These are phyloP conservation scores for Pampusana beccarii DNA, from an alignment of 2,113 vertebrate genomes.

Conservation along the genomic window DNA sequence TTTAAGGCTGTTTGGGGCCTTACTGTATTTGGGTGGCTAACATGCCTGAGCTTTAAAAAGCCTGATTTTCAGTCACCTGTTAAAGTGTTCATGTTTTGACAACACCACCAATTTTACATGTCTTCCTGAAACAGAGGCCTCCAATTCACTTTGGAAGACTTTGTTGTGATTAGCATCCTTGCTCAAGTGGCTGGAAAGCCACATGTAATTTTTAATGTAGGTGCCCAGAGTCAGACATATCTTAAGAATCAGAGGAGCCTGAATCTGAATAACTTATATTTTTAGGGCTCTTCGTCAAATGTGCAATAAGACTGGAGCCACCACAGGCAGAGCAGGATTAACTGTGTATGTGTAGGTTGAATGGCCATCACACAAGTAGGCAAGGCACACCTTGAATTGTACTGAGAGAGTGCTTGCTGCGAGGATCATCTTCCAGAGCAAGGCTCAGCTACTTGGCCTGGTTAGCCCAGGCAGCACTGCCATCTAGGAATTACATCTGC, in stretches of 20 bases:
- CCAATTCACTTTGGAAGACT: background rate
- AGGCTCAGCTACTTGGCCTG: background rate
- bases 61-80: background rate
- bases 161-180: background rate
- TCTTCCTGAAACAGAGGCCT: background rate
- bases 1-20: background rate
- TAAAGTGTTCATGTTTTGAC: fast-evolving
- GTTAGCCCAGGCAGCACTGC: background rate
- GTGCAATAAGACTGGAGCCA: background rate
- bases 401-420: background rate
- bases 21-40: background rate
- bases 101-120: background rate
- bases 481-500: background rate
- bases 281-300: background rate
- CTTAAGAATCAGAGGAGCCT: background rate
- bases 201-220: background rate
- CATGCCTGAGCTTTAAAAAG: background rate
- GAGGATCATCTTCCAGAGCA: background rate
- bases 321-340: background rate
- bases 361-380: too few species aligned
- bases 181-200: background rate
- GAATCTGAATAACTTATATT: background rate
- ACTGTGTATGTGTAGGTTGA: background rate
- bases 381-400: background rate
- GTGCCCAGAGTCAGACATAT: background rate